Evolutionary conservation across 2,888 invertebrate species (phyloP).

Genomic region (Zhuqinia jingwanae): DNA sequence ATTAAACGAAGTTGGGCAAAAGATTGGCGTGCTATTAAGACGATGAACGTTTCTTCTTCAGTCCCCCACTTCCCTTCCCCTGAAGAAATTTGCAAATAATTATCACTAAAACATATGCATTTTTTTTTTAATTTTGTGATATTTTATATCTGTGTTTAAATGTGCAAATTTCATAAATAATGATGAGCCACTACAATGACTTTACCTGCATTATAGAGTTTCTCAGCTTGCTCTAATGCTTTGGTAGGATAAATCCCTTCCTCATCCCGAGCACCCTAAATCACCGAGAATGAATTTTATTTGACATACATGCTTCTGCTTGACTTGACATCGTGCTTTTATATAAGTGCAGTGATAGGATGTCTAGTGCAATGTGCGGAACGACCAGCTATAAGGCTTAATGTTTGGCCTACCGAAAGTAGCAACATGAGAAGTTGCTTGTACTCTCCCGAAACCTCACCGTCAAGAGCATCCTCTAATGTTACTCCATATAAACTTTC

Average conservation of each 20-base stretch:
- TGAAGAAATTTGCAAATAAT: conserved; percentile 47
- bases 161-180: too few species aligned
- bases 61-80: conserved; percentile 88
- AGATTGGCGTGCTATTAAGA: conserved; percentile 88
- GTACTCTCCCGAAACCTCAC: conserved; percentile 73
- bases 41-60: conserved; percentile 87
- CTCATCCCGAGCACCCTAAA: conserved; percentile 73
- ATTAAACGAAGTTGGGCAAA: conserved; percentile 86
- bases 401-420: conserved; percentile 70
- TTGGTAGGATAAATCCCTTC: conserved; percentile 81
- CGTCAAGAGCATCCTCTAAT: conserved; percentile 64
- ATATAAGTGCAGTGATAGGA: background rate
- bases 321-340: background rate
- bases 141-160: too few species aligned
- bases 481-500: conserved; percentile 59
- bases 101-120: background rate
- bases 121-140: too few species aligned
- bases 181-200: too few species aligned
- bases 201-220: conserved; percentile 86
- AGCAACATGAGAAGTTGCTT: conserved; percentile 66
- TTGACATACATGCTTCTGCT: too few species aligned
- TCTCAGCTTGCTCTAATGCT: conserved; percentile 87
- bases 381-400: conserved; percentile 58
- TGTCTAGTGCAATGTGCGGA: background rate
- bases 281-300: too few species aligned